Evolutionary conservation across 53 echinoderm and acorn worm species (phyloP), one percentile per base, ranked within the genome.

Genomic region (Echinometra lucunter): DNA sequence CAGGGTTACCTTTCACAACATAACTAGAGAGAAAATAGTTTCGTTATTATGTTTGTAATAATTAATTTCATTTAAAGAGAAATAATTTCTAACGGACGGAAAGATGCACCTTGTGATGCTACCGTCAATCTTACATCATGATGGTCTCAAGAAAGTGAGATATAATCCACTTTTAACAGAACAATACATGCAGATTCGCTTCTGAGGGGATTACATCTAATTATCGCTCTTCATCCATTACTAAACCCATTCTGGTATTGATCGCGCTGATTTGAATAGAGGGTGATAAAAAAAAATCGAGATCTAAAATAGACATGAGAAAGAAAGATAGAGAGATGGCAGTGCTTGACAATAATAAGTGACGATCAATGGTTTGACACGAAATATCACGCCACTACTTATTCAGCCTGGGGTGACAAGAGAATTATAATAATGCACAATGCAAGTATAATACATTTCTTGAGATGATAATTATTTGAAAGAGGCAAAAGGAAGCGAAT

Each of bases 181-280:
- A 78, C 78, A 42, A 78, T 78, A 23, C 42, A 38, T 78, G 38
- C 17, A 78, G 37, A 78, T 16, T 78, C 18, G 42, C 3, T 78
- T 78, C 7, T 42, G 35, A 6, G 42, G 21, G 78, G 78, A 78
- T 78, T 78, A 78, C 78, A 78, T 5, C 78, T 78, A 78, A 78
- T 78, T 78, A 78, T 42, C 17, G 78, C 42, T 78, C 40, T 78
- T 78, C 78, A 78, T 78, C 42, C 4, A 38, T 78, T 38, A 17
- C 78, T 78, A 40, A 40, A 38, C 78, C 37, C 40, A 21, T 78
- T 78, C 37, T 35, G 6, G 17, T 78, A 78, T 78, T 78, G 78
- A 78, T 78, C 78, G 42, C 38, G 35, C 42, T 78, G 38, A 78
- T 78, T 42, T 42, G 21, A 78, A 78, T 42, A 78, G 78, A 78